A percentile compares a stretch with the other conserved stretches of the same genome.
phyloP scores from a whole-genome alignment of 2,797 vertebrate genomes.

The Mus caroli region DNA sequence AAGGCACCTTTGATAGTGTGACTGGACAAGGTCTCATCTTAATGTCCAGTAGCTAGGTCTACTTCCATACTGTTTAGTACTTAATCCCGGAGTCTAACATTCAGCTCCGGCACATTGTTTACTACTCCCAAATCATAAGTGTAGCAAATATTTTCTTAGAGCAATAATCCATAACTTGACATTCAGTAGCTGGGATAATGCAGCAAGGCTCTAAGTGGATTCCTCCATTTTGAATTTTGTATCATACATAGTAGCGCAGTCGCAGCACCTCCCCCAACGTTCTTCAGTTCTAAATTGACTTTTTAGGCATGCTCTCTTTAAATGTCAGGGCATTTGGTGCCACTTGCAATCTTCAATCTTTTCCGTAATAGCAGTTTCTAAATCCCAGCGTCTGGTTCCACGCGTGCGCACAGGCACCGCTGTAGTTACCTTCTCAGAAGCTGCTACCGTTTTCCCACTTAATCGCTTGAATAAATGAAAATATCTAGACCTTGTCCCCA shows the following conservation, averaged over 20 bases:
- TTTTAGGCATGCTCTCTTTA: conserved; percentile 46
- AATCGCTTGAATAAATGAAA: conserved; percentile 26
- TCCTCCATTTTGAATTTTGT: conserved; percentile 31
- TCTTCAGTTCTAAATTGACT: conserved; percentile 32
- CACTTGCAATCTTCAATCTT: conserved; percentile 49
- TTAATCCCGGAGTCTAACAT: conserved; percentile 63
- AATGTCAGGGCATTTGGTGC: conserved; percentile 54
- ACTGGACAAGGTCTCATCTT: conserved; percentile 31
- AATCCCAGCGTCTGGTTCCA: not conserved
- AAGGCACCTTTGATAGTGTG: conserved; percentile 57
- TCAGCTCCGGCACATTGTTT: conserved; percentile 71
- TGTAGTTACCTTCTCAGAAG: not conserved
- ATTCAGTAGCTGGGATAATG: conserved; percentile 46
- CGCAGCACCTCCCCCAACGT: not conserved
- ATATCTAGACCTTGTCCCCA: not conserved
- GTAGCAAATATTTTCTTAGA: conserved; percentile 79
- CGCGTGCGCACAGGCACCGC: not conserved
- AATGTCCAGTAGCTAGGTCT: conserved; percentile 1
- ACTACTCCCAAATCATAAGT: conserved; percentile 71
- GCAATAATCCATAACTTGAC: conserved; percentile 72
- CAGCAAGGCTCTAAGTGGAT: not conserved
- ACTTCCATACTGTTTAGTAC: conserved; percentile 56
- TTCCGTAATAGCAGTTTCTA: conserved; percentile 55
- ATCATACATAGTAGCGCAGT: not conserved
- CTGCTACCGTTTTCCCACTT: not conserved